Percentiles rank a stretch among this genome's conserved stretches.
These are phyloP conservation scores for Macrobrachium nipponense DNA, from an alignment of 1,140 invertebrate species.

Conservation along the genomic window DNA sequence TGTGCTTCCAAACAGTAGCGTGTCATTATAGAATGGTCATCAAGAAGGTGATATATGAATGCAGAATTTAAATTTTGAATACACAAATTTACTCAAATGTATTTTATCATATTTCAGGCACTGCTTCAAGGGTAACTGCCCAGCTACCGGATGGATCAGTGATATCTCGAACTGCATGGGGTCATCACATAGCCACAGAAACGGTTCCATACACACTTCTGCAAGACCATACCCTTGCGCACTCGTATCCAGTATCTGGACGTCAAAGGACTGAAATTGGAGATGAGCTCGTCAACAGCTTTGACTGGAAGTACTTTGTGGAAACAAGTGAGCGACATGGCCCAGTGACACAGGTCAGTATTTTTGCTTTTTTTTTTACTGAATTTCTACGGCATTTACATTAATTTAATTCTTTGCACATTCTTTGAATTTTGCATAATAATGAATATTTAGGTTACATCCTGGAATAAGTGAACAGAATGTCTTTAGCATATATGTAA, in stretches of 20 bases:
- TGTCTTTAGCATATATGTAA: too few species aligned
- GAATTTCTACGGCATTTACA: too few species aligned
- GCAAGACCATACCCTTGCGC: conserved; percentile 83
- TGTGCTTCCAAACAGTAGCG: not conserved
- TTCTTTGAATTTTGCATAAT: too few species aligned
- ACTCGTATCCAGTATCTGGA: conserved; percentile 90
- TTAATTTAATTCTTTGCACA: too few species aligned
- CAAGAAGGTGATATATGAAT: not conserved
- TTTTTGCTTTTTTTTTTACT: not conserved
- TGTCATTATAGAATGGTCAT: not conserved
- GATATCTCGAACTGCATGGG: conserved; percentile 82
- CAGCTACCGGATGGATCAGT: conserved; percentile 86
- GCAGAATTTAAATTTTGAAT: too few species aligned
- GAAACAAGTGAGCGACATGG: conserved; percentile 71
- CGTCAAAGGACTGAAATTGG: conserved; percentile 90
- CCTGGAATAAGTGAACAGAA: too few species aligned
- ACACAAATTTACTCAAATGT: too few species aligned
- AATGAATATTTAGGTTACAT: too few species aligned
- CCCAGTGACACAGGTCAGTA: conserved; percentile 67
- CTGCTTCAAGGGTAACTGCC: conserved; percentile 83
- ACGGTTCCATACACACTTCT: conserved; percentile 87
- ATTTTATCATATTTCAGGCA: conserved; percentile 69
- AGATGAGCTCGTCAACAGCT: conserved; percentile 89
- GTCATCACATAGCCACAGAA: conserved; percentile 85
- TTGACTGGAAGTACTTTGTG: conserved; percentile 94